Conservation (phyloP, 1,140 invertebrate species). For the Penaeus indicus region DNA sequence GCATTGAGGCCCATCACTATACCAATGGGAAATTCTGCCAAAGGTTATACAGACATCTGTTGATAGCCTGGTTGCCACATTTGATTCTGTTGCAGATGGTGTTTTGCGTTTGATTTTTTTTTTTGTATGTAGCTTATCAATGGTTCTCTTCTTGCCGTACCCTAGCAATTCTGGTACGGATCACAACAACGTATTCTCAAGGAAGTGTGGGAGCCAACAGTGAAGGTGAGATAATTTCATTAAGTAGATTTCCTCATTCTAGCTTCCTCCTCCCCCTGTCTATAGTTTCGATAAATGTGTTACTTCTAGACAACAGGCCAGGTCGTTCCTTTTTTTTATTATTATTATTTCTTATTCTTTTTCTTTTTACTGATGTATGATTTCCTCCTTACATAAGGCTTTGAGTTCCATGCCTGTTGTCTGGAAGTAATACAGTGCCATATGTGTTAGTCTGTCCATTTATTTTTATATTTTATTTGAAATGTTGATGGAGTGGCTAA, state of each 20-base stretch:
- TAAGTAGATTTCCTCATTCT: neutral
- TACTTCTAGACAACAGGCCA: too few relatives aligned
- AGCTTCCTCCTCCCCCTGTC: neutral
- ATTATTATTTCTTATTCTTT: too few relatives aligned
- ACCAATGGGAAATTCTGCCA: too few relatives aligned
- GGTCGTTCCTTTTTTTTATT: too few relatives aligned
- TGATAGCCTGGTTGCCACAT: constrained; percentile 51
- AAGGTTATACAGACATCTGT: constrained; percentile 15
- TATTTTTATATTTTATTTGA: too few relatives aligned
- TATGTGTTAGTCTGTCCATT: too few relatives aligned
- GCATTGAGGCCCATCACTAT: too few relatives aligned
- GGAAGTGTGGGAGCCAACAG: constrained; percentile 76
- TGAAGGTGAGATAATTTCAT: constrained; percentile 71
- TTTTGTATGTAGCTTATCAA: constrained; percentile 59
- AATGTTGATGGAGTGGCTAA: too few relatives aligned
- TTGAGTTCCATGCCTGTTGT: too few relatives aligned
- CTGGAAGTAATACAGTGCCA: too few relatives aligned
- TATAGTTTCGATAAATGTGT: neutral
- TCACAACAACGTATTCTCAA: constrained; percentile 82
- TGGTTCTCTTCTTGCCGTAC: constrained; percentile 54
- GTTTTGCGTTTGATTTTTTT: constrained; percentile 40
- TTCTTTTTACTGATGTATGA: too few relatives aligned
- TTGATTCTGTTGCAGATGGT: constrained; percentile 41
- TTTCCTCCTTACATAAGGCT: too few relatives aligned
- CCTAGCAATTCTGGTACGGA: constrained; percentile 79